A percentile compares a stretch with the other conserved stretches of the same genome.
phyloP scores from a whole-genome alignment of 2,797 vertebrate species.

The Paratrypauchen microcephalus region DNA sequence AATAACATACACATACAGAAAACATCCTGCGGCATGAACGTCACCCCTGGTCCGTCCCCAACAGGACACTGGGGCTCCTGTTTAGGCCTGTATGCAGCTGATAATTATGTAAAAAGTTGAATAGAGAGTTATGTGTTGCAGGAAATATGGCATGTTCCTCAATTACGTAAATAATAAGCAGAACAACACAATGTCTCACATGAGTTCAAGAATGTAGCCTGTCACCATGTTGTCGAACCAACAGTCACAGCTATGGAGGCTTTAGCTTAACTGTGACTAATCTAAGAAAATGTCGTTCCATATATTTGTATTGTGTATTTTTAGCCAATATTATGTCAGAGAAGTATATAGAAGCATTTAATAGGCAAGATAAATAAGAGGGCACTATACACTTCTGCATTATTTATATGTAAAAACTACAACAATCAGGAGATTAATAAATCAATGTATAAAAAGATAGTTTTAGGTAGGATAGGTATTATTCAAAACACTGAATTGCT shows the following conservation, averaged over 20 bases:
- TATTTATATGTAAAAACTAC: too few species aligned
- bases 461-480: too few species aligned
- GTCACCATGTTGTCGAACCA: not conserved
- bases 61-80: conserved; percentile 35
- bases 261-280: conserved; percentile 1
- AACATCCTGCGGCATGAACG: conserved; percentile 41
- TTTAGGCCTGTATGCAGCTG: conserved; percentile 17
- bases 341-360: not conserved
- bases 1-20: conserved; percentile 10
- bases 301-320: not conserved
- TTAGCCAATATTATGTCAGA: not conserved
- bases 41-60: conserved; percentile 19
- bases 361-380: too few species aligned
- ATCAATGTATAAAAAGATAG: too few species aligned
- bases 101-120: conserved; percentile 22
- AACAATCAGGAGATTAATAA: too few species aligned
- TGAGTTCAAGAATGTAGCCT: conserved; percentile 15
- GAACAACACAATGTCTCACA: conserved; percentile 1
- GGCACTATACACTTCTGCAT: too few species aligned
- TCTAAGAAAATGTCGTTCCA: not conserved
- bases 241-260: conserved; percentile 15
- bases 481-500: not conserved
- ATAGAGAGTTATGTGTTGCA: conserved; percentile 25
- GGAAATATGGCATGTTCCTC: conserved; percentile 11
- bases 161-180: conserved; percentile 9